phyloP scores from a whole-genome alignment of 2,888 invertebrate species.

The Choreutis nemorana region DNA sequence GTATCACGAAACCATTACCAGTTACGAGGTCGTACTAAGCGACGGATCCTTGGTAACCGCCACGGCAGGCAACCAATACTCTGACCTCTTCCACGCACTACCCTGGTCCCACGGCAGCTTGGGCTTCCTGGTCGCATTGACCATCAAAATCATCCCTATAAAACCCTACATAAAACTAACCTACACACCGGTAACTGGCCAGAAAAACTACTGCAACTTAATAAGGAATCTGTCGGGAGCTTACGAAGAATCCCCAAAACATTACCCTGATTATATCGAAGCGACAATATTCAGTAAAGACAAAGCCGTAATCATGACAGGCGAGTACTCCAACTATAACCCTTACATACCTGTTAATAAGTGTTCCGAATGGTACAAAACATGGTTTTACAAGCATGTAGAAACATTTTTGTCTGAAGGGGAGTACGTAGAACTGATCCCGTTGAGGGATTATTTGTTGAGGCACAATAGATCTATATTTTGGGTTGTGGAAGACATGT shows the following conservation, averaged over 20 bases:
- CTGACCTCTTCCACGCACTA: constrained; percentile 66
- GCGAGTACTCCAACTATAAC: constrained; percentile 70
- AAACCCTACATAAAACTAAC: constrained; percentile 72
- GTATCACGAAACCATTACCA: constrained; percentile 71
- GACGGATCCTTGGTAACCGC: constrained; percentile 69
- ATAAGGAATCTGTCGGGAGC: constrained; percentile 69
- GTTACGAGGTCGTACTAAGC: constrained; percentile 71
- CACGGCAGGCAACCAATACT: constrained; percentile 61
- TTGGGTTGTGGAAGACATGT: constrained; percentile 77
- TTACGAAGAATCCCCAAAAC: constrained; percentile 39
- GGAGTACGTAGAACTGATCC: constrained; percentile 67
- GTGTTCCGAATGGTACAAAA: constrained; percentile 72
- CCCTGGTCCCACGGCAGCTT: constrained; percentile 75
- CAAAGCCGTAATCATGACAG: constrained; percentile 72
- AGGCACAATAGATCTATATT: constrained; percentile 74
- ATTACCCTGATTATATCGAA: constrained; percentile 70
- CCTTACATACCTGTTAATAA: constrained; percentile 57
- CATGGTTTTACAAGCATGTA: constrained; percentile 76
- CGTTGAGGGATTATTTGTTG: constrained; percentile 69
- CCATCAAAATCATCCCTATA: constrained; percentile 67
- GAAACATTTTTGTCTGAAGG: constrained; percentile 63
- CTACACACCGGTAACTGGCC: constrained; percentile 69
- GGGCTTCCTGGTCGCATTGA: constrained; percentile 71
- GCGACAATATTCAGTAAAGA: constrained; percentile 70
- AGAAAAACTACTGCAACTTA: constrained; percentile 69